These are phyloP conservation scores for Lottia scabra DNA, from an alignment of 2,888 invertebrate genomes.

Conservation along the genomic window DNA sequence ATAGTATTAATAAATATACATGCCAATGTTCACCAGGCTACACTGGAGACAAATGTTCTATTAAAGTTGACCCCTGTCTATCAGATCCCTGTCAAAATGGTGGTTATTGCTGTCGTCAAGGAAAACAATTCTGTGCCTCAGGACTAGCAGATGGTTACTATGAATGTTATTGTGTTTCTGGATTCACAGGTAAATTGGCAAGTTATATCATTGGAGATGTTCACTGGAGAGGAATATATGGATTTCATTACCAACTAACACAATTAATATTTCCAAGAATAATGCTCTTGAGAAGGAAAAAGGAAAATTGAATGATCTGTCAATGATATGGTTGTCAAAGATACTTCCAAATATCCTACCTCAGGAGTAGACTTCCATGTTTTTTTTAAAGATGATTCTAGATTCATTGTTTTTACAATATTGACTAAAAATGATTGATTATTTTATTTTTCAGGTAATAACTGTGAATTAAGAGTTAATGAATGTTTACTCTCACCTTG, in stretches of 20 bases:
- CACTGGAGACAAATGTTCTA: constrained; percentile 52
- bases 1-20: constrained; percentile 48
- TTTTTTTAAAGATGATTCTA: no score
- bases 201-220: no score
- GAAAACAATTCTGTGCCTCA: constrained; percentile 34
- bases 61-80: constrained; percentile 46
- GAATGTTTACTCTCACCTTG: constrained; percentile 34
- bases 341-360: no score
- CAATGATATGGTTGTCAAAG: no score
- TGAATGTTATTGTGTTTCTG: constrained; percentile 53
- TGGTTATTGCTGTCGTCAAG: constrained; percentile 45
- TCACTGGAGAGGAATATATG: no score
- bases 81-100: constrained; percentile 58
- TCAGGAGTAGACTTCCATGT: no score
- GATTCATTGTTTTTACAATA: no score
- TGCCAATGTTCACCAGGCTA: constrained; percentile 53
- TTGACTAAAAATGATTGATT: neutral
- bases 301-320: no score
- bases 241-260: no score
- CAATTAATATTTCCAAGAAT: no score
- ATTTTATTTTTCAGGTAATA: constrained; percentile 20
- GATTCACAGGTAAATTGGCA: constrained; percentile 46
- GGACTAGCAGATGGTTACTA: constrained; percentile 38
- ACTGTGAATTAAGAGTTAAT: constrained; percentile 40
- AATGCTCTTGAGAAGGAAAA: no score